Evolutionary conservation across 2,888 invertebrate genomes (phyloP), one percentile per base, ranked within the genome.

Genomic region (Thera britannica): DNA sequence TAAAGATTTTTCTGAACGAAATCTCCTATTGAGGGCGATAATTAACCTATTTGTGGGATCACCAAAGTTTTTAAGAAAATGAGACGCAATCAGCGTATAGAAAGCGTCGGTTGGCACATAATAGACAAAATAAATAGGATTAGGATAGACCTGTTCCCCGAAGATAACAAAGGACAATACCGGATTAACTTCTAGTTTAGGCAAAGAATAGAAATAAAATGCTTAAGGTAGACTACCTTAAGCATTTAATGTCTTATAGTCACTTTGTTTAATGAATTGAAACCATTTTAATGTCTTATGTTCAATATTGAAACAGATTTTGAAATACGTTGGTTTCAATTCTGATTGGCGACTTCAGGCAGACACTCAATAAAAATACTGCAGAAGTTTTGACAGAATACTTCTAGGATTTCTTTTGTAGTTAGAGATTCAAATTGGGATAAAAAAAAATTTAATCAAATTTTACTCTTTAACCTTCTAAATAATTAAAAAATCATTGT

Each of bases 21-120:
- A 49, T 66, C 41, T 52, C 55, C 57, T 55, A 73, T 68, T 67
- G 62, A 74, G 67, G 23, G 65, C 57, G 67, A 68, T 75, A 81
- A 79, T 77, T 71, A 68, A 73, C 75, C 77, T 75, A 79, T 80
- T 77, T 72, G 68, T 62, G 62, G 70, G 75, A 79, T 77, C 71
- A 72, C 71, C 67, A 48, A 77, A 79, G 72, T 79, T 80, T 79
- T 73, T 74, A 68, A 75, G 72, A 72, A 76, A 72, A 76, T 75
- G 73, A 74, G 74, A 61, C 58, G 71, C 58, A 70, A 76, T 77
- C 72, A 69, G 63, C 75, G 65, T 57, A 59, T 58, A 67, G 44
- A 44, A 67, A 54, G 63, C 57, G 62, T 62, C 48, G 56, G 48
- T 55, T 52, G 61, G 57, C 56, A 48, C 8, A 23, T 57, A 68